Base-by-base conservation (phyloP, 2,797 vertebrate genomes). In the Furcifer pardalis region DNA sequence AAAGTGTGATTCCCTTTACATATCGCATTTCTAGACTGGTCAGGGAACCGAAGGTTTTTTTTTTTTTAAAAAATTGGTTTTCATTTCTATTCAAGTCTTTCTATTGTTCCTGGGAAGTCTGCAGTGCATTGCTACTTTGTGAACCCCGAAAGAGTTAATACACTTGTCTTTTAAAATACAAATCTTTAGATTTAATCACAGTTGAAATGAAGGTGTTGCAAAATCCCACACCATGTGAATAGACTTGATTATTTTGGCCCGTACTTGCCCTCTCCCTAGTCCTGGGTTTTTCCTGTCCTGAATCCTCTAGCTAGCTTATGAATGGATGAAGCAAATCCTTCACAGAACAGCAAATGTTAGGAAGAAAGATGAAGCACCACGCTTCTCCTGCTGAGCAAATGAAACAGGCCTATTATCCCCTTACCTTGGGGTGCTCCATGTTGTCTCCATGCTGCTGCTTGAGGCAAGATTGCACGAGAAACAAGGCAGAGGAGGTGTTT, bases 41-140 rank as follows among this genome's bases (percentile, higher is more conserved):
- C 76, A 81, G 68, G 69, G 85, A 79, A 84, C 76, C 77, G 63
- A 86, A 85, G 82, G 79, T 77, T 17, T 52, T 71, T 84, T 49
- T 62, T 37, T 75, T 79, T 32, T n/a, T 44, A 7, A 52, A 69
- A 78, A 69, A 79, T 82, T 44, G 62, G 40, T 49, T 77, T 84
- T 81, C n/a, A 78, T 80, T 9, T 25, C n/a, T 62, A 89, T 52
- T 86, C 56, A 68, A 81, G 62, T 84, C 79, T 91, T 92, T 77
- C 40, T 46, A 40, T 2, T 69, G 37, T 68, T 42, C 88, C 35
- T 40, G 73, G 62, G 68, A 46, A 59, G 49, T 60, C 73, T 40
- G 82, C 83, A 56, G 5, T 42, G 44, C 32, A 10, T 0, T 82
- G 86, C 68, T 91, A 17, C 7, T 32, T 42, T n/a, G 8, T 37